Evolutionary conservation across 2,888 invertebrate species (phyloP).

Genomic region (Xylophagus ater): DNA sequence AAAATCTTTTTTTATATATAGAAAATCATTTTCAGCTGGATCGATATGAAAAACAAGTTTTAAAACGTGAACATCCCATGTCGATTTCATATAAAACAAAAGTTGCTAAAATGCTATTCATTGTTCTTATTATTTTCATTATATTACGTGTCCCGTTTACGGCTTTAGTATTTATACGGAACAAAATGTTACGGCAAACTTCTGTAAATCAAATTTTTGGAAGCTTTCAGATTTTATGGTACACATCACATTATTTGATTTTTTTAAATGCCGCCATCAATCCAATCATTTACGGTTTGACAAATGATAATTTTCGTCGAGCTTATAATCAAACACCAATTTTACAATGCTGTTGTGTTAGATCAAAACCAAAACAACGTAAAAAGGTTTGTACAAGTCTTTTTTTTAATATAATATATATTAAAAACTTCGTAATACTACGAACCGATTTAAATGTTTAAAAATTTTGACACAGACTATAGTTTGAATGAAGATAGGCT

Average conservation of each 20-base stretch:
- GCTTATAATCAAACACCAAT: constrained; percentile 52
- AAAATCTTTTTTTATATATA: neutral
- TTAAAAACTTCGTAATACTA: no score
- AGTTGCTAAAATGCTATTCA: constrained; percentile 59
- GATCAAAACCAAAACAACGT: constrained; percentile 8
- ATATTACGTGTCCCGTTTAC: constrained; percentile 65
- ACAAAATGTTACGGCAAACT: constrained; percentile 38
- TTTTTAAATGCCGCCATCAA: constrained; percentile 63
- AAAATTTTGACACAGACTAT: no score
- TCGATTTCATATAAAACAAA: constrained; percentile 52
- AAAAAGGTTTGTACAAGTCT: constrained; percentile 2
- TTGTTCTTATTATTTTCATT: constrained; percentile 55
- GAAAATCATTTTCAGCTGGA: constrained; percentile 42
- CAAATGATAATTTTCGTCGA: constrained; percentile 55
- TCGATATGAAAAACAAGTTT: constrained; percentile 50
- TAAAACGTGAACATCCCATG: constrained; percentile 50
- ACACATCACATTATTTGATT: constrained; percentile 55
- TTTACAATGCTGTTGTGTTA: constrained; percentile 21
- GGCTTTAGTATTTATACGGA: constrained; percentile 53
- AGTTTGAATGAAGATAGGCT: no score
- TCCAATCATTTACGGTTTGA: constrained; percentile 66
- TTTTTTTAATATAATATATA: no score
- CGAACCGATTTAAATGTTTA: no score
- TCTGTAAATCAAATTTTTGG: constrained; percentile 44
- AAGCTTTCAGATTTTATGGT: constrained; percentile 51